A percentile compares a stretch with the other conserved stretches of the same genome.
Evolutionary conservation across 2,113 vertebrate genomes (phyloP).

Genomic region (Myotis lucifugus): DNA sequence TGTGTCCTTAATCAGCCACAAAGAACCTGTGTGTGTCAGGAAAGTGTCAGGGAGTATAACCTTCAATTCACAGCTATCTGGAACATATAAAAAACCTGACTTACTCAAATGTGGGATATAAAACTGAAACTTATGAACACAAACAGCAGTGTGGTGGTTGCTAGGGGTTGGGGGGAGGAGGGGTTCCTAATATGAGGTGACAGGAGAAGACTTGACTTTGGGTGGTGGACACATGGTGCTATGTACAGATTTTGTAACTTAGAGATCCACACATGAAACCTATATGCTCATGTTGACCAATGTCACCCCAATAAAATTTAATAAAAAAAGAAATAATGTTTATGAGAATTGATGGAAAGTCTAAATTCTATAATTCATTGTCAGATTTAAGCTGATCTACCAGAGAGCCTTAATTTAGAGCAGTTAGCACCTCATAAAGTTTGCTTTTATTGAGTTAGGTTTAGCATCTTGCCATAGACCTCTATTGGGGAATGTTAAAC

Average conservation of each 20-base stretch:
- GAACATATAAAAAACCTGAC: neutral
- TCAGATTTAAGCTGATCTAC: neutral
- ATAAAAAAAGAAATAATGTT: neutral
- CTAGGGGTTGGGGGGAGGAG: no score
- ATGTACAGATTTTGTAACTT: no score
- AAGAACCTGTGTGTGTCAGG: neutral
- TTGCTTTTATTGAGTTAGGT: neutral
- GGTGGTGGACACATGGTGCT: no score
- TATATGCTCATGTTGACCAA: no score
- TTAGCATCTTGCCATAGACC: neutral
- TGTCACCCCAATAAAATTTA: no score
- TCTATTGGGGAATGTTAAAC: neutral
- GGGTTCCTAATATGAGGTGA: no score
- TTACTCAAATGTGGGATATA: neutral
- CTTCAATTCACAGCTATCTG: neutral
- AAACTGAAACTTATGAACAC: no score
- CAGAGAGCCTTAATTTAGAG: slow-evolving; percentile 8
- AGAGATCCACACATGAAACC: no score
- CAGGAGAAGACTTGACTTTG: no score
- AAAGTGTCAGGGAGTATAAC: neutral
- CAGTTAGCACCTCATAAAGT: neutral
- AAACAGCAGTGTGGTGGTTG: no score
- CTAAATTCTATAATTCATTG: slow-evolving; percentile 20
- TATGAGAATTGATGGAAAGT: neutral
- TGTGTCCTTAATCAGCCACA: neutral